These are phyloP conservation scores for Diploptera punctata DNA, from an alignment of 2,888 invertebrate species.

Conservation along the genomic window DNA sequence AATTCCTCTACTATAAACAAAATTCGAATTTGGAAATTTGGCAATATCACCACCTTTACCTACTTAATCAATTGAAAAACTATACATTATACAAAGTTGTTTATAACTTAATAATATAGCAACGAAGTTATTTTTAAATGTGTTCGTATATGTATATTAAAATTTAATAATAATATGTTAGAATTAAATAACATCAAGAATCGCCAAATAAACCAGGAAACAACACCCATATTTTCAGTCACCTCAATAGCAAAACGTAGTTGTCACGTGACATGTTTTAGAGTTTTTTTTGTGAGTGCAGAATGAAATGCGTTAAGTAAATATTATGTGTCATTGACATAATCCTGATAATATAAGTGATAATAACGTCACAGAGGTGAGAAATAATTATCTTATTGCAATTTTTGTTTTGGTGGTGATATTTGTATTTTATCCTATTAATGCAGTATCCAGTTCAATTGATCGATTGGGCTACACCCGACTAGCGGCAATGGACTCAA, in stretches of 20 bases:
- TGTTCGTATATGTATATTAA: too few species aligned
- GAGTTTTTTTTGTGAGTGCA: conserved; percentile 10
- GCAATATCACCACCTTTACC: not conserved
- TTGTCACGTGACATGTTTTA: conserved; percentile 26
- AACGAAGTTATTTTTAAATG: too few species aligned
- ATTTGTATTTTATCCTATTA: not conserved
- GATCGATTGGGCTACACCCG: conserved; percentile 43
- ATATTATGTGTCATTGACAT: not conserved
- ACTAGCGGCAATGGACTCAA: conserved; percentile 38
- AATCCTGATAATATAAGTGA: not conserved
- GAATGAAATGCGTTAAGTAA: conserved; percentile 19
- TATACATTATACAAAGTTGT: too few species aligned
- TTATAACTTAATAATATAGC: too few species aligned
- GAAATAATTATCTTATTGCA: not conserved
- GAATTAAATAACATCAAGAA: too few species aligned
- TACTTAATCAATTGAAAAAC: not conserved
- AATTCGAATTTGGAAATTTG: conserved; percentile 13
- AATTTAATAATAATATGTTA: too few species aligned
- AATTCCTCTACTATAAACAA: not conserved
- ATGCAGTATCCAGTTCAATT: conserved; percentile 14
- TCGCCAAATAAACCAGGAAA: too few species aligned
- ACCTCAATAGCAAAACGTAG: not conserved
- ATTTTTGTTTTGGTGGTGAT: too few species aligned
- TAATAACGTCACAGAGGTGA: not conserved
- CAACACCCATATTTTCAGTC: not conserved